Conservation (phyloP, 2,888 invertebrate genomes). For the Oxytorus armatus region DNA sequence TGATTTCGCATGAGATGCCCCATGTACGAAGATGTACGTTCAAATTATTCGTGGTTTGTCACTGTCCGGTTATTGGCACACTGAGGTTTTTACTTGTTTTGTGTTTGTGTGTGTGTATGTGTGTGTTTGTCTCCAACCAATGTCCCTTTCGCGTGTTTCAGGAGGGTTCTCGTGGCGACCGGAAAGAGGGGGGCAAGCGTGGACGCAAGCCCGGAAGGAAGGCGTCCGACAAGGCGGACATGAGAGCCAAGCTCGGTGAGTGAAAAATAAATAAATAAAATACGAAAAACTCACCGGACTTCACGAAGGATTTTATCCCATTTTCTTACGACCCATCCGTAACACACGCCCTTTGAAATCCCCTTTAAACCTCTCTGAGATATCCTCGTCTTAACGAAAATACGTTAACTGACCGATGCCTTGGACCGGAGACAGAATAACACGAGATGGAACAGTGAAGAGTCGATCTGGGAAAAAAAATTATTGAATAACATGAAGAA, state of each 20-base stretch:
- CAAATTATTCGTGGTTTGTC: constrained; percentile 1
- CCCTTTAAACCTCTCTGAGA: not conserved
- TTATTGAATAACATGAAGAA: not conserved
- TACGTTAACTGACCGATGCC: not conserved
- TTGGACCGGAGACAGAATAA: not conserved
- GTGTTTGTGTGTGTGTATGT: constrained; percentile 26
- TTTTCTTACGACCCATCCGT: constrained; percentile 40
- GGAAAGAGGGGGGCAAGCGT: constrained; percentile 93
- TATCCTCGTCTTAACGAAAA: constrained; percentile 14
- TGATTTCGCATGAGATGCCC: too few species aligned
- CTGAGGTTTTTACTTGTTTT: not conserved
- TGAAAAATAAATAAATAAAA: constrained; percentile 48
- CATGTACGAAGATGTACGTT: too few species aligned
- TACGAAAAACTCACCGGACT: constrained; percentile 25
- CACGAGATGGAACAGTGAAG: not conserved
- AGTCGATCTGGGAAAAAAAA: not conserved
- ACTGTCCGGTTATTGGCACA: constrained; percentile 13
- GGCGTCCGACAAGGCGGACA: constrained; percentile 95
- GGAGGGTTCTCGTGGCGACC: constrained; percentile 87
- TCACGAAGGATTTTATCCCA: constrained; percentile 34
- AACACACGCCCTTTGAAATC: not conserved
- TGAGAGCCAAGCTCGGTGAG: constrained; percentile 96
- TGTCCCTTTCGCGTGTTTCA: constrained; percentile 75
- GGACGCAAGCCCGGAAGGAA: constrained; percentile 95
- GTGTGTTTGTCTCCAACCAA: constrained; percentile 9